These are phyloP conservation scores for Leptinotarsa juncta DNA, from an alignment of 2,888 invertebrate genomes.

Conservation along the genomic window DNA sequence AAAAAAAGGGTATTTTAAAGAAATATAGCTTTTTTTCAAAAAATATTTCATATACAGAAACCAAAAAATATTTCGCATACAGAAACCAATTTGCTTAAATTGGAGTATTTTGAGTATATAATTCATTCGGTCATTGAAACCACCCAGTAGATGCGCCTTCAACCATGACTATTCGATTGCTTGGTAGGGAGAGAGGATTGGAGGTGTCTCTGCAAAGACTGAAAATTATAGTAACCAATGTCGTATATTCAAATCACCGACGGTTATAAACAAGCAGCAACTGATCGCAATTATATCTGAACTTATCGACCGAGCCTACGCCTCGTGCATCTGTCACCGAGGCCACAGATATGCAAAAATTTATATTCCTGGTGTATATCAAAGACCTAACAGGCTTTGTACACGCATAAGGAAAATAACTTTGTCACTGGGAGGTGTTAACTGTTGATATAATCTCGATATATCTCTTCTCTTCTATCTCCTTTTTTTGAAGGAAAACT, in stretches of 20 bases:
- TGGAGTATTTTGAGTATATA: neutral
- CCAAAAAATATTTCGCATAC: too few relatives aligned
- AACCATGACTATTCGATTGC: neutral
- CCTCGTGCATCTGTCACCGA: conserved; percentile 28
- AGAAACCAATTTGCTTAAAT: too few relatives aligned
- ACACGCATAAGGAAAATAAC: conserved; percentile 33
- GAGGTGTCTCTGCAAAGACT: conserved; percentile 27
- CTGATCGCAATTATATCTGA: conserved; percentile 53
- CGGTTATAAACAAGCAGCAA: conserved; percentile 55
- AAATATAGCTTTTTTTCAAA: too few relatives aligned
- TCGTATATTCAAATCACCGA: conserved; percentile 56
- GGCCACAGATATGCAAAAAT: conserved; percentile 34
- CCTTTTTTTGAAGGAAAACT: too few relatives aligned
- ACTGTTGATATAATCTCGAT: conserved; percentile 10
- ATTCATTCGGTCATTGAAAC: neutral
- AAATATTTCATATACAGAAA: too few relatives aligned
- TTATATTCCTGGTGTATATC: conserved; percentile 36
- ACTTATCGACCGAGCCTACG: conserved; percentile 41
- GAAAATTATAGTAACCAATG: conserved; percentile 48
- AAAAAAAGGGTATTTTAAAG: too few relatives aligned
- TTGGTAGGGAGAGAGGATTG: neutral
- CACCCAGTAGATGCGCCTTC: conserved; percentile 16
- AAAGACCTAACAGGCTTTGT: conserved; percentile 31
- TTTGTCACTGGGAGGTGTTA: conserved; percentile 28
- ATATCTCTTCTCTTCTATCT: neutral